A percentile compares a stretch with the other conserved stretches of the same genome.
These are phyloP conservation scores for Jaculus jaculus DNA, from an alignment of 2,113 vertebrate species.

Conservation along the genomic window DNA sequence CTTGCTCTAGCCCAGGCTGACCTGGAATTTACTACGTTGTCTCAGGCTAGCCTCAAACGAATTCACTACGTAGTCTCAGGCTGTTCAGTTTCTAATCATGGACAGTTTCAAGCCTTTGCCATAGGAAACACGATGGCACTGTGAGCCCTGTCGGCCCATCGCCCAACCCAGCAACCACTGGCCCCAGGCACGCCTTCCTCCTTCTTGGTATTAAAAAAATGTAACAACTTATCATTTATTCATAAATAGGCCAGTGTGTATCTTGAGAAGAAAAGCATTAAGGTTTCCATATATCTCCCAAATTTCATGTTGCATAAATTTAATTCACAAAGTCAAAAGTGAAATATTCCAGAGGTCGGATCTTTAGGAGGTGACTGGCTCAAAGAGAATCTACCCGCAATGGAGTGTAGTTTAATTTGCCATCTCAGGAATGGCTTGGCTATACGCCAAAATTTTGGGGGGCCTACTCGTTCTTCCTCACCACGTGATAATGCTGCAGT, in stretches of 20 bases:
- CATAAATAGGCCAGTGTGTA: background rate
- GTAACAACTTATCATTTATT: background rate
- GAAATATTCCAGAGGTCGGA: background rate
- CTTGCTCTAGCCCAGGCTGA: too few relatives aligned
- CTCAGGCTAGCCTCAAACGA: too few relatives aligned
- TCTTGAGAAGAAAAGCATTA: background rate
- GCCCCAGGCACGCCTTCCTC: background rate
- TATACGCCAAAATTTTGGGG: background rate
- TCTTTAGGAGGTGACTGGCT: background rate
- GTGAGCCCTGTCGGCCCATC: accelerated
- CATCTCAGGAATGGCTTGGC: background rate
- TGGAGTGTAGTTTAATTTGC: background rate
- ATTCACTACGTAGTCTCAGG: too few relatives aligned
- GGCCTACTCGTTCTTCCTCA: background rate
- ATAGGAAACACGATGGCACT: background rate
- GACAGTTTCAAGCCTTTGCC: background rate
- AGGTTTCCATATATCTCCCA: background rate
- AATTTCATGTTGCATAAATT: background rate
- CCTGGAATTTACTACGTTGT: too few relatives aligned
- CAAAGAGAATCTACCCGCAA: background rate
- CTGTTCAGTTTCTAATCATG: background rate
- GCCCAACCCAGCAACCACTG: accelerated
- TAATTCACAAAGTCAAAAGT: background rate
- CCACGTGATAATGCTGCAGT: background rate
- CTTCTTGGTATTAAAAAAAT: background rate